phyloP scores from a whole-genome alignment of 2,113 vertebrate species.

The Nycticebus coucang region DNA sequence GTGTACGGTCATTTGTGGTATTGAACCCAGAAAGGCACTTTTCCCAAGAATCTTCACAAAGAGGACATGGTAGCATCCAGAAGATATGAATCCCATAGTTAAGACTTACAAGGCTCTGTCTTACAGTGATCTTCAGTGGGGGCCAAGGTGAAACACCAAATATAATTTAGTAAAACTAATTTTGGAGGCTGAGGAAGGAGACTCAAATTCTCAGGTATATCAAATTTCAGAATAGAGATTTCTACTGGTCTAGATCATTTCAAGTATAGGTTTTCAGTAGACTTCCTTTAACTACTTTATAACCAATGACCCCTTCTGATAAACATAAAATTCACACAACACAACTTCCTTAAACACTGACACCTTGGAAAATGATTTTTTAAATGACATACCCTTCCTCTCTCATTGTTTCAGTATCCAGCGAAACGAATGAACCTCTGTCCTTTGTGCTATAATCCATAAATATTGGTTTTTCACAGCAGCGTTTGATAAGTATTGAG shows the following conservation, averaged over 20 bases:
- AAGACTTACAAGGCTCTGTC: background rate
- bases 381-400: background rate
- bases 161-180: background rate
- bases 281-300: constrained; percentile 13
- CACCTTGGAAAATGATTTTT: background rate
- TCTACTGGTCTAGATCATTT: background rate
- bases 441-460: background rate
- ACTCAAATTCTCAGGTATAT: background rate
- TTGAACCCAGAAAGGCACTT: constrained; percentile 58
- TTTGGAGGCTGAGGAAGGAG: background rate
- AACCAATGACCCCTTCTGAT: background rate
- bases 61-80: background rate
- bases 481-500: background rate
- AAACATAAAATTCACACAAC: background rate
- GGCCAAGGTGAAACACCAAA: background rate
- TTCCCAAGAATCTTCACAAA: constrained; percentile 20
- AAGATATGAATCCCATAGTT: background rate
- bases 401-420: background rate
- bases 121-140: background rate
- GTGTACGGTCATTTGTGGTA: constrained; percentile 69
- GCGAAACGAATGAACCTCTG: background rate
- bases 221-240: background rate
- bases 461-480: background rate
- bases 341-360: background rate
- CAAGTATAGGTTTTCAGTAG: background rate